These are phyloP conservation scores for Eupithecia subumbrata DNA, from an alignment of 2,888 invertebrate genomes.

Conservation along the genomic window DNA sequence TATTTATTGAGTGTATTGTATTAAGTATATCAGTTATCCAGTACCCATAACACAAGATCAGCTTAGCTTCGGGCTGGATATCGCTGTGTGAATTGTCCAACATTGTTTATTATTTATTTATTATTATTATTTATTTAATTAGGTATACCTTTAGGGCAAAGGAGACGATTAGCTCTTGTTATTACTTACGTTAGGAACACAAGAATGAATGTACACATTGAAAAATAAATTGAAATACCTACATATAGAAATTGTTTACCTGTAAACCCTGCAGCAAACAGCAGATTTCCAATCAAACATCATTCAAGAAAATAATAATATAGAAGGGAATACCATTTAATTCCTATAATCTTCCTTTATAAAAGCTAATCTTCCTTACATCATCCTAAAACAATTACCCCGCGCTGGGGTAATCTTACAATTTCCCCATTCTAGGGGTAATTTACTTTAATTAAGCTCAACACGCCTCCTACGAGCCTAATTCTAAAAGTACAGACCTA, in stretches of 20 bases:
- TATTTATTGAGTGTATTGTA: too few species aligned
- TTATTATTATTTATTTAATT: too few species aligned
- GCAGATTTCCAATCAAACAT: background rate
- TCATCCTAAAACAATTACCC: conserved; percentile 43
- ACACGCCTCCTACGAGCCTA: conserved; percentile 57
- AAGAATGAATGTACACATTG: too few species aligned
- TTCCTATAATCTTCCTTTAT: conserved; percentile 15
- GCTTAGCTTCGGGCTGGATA: too few species aligned
- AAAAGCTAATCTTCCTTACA: conserved; percentile 40
- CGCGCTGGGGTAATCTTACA: conserved; percentile 27
- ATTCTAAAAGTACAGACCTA: conserved; percentile 47
- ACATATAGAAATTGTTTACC: background rate
- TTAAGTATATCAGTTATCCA: too few species aligned
- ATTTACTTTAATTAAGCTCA: conserved; percentile 65
- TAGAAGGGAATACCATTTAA: conserved; percentile 4
- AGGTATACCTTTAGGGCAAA: too few species aligned
- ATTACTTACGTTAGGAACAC: too few species aligned
- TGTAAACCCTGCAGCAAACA: background rate
- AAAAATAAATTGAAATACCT: background rate
- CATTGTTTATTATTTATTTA: too few species aligned
- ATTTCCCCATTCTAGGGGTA: conserved; percentile 47
- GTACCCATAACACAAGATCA: too few species aligned
- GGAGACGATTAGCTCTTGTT: too few species aligned
- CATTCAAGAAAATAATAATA: conserved; percentile 1
- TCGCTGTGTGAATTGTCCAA: too few species aligned